A percentile compares a stretch with the other conserved stretches of the same genome.
phyloP scores from a whole-genome alignment of 2,113 vertebrate species.

The Periophthalmus modestus region DNA sequence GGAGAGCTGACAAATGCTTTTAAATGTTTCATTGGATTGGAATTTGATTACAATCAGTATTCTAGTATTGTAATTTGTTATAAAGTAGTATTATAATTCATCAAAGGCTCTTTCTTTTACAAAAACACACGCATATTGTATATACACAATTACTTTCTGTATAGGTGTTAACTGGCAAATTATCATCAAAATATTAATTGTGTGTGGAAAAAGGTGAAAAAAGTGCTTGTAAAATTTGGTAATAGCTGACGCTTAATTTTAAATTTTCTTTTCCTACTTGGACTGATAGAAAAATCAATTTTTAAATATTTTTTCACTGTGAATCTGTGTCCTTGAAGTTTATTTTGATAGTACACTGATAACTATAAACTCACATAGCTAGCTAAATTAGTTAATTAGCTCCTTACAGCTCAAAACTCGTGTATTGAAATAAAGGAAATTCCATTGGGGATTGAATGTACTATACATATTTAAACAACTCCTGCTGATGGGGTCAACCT shows the following conservation, averaged over 20 bases:
- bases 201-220: background rate
- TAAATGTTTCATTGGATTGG: background rate
- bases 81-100: too few species aligned
- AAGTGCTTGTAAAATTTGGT: background rate
- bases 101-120: too few species aligned
- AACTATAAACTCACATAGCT: background rate
- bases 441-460: slow-evolving; percentile 16
- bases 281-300: too few species aligned
- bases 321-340: too few species aligned
- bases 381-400: background rate
- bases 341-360: background rate
- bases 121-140: too few species aligned
- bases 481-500: slow-evolving; percentile 54
- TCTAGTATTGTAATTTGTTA: too few species aligned
- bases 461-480: slow-evolving; percentile 24
- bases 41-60: too few species aligned
- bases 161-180: too few species aligned
- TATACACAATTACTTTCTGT: too few species aligned
- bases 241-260: too few species aligned
- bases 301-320: background rate
- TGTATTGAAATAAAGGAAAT: background rate
- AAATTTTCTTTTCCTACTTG: too few species aligned
- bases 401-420: background rate
- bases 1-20: background rate
- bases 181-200: too few species aligned